Base-by-base conservation (phyloP, 2,888 invertebrate species). In the Harmothoe impar region DNA sequence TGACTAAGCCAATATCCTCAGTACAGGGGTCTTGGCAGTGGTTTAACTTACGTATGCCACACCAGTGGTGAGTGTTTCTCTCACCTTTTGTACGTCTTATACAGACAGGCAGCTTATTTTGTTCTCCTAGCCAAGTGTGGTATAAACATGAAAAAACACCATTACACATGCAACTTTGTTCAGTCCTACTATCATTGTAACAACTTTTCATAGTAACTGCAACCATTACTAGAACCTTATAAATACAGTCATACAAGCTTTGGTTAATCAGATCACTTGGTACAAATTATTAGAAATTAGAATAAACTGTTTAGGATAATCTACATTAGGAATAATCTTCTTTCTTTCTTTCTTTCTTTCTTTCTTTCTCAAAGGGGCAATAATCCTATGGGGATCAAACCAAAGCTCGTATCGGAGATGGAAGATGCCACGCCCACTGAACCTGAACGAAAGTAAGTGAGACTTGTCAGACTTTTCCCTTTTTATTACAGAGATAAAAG, bases 401-500 rank as follows among this genome's bases (percentile, higher is more conserved):
- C 68, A 31, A 43, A 35, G 12, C 77, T 89, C 5, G 68, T 93
- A 25, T 81, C 91, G 20, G 93, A 93, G 89, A 35, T 92, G 25
- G 89, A 91, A 35, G 52, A 86, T 54, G 31, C 29, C 12, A 23
- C 56, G 29, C 31, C 68, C 3, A 56, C 81, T 15, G 81, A 81
- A 43, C 81, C 81, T 5, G 25, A 31, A 25, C 68, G 54, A 86
- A 88, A 77, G 90, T 90, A 90, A 91, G 51, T 31, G 43, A 43
- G 5, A 10, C 43, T 7, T 43, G 10, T 43, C 43, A 43, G n/a
- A n/a, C n/a, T n/a, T n/a, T n/a, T 43, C 43, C 3, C 10, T 43
- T 10, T 43, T 7, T 43, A 43, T 43, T 43, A 43, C 43, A 43
- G n/a, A n/a, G n/a, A n/a, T n/a, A n/a, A n/a, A n/a, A n/a, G n/a